A percentile compares a stretch with the other conserved stretches of the same genome.
Evolutionary conservation across 1,140 invertebrate species (phyloP).

Genomic region (Dermatophagoides farinae): DNA sequence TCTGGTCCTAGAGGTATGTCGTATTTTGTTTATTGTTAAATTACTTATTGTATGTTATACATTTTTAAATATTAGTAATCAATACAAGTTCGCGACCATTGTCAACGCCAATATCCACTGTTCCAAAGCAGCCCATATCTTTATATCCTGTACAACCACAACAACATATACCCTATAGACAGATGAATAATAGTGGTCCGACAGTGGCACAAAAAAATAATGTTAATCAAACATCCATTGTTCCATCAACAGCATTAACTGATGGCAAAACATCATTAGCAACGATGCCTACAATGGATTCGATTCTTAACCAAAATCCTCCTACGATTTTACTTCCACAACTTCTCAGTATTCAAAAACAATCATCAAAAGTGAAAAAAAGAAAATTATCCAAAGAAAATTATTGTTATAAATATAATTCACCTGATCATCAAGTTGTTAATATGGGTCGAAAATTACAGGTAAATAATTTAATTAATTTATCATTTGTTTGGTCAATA

Average conservation of each 20-base stretch:
- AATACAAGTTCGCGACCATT: background rate
- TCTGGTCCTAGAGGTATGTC: conserved; percentile 22
- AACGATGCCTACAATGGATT: background rate
- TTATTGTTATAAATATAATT: conserved; percentile 99
- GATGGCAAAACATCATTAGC: background rate
- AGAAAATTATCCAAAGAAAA: conserved; percentile 45
- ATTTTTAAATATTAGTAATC: background rate
- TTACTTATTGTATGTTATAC: background rate
- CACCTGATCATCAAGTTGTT: conserved; percentile 88
- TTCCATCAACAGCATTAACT: background rate
- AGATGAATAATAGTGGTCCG: background rate
- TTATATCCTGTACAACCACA: background rate
- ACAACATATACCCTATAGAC: too few species aligned
- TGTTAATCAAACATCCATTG: background rate
- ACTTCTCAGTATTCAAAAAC: conserved; percentile 6
- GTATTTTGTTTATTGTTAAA: background rate
- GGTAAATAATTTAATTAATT: conserved; percentile 19
- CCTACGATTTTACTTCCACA: background rate
- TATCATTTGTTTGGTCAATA: background rate
- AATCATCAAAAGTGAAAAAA: conserved; percentile 22
- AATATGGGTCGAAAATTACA: conserved; percentile 88
- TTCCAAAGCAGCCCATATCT: background rate
- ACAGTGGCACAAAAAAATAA: background rate
- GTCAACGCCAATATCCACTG: background rate
- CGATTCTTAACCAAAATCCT: background rate